Evolutionary conservation across 2,888 invertebrate species (phyloP).

Genomic region (Clusia tigrina): DNA sequence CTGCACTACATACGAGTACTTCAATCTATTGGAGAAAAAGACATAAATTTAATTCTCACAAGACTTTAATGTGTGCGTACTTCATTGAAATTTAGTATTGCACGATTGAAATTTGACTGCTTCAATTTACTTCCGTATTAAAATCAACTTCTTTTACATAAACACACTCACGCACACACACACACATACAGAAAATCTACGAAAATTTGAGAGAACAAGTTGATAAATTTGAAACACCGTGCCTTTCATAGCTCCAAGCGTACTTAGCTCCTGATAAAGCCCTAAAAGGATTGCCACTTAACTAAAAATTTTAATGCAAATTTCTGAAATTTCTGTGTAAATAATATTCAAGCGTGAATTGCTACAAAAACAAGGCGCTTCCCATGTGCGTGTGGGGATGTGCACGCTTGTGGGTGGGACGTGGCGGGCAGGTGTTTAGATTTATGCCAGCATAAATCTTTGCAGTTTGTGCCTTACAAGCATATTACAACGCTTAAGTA

Average conservation of each 20-base stretch:
- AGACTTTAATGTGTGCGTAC: no score
- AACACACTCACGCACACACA: neutral
- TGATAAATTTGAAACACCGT: neutral
- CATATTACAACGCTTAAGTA: neutral
- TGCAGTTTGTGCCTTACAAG: conserved; percentile 19
- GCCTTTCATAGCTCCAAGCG: neutral
- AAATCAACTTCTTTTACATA: neutral
- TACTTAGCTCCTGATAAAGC: neutral
- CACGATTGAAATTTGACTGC: no score
- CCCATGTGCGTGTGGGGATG: neutral
- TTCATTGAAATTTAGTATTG: no score
- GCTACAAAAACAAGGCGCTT: neutral
- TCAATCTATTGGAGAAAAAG: no score
- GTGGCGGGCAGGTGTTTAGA: conserved; percentile 17
- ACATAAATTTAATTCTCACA: no score
- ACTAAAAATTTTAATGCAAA: conserved; percentile 23
- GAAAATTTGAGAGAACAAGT: neutral
- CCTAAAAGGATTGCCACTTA: neutral
- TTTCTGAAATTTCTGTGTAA: conserved; percentile 2
- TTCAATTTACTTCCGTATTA: neutral
- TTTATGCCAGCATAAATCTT: conserved; percentile 27
- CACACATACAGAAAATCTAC: neutral
- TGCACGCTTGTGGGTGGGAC: neutral
- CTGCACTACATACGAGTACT: no score
- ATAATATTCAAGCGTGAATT: neutral